Evolutionary conservation across 2,888 invertebrate species (phyloP).

Genomic region (Chalcis sispes): DNA sequence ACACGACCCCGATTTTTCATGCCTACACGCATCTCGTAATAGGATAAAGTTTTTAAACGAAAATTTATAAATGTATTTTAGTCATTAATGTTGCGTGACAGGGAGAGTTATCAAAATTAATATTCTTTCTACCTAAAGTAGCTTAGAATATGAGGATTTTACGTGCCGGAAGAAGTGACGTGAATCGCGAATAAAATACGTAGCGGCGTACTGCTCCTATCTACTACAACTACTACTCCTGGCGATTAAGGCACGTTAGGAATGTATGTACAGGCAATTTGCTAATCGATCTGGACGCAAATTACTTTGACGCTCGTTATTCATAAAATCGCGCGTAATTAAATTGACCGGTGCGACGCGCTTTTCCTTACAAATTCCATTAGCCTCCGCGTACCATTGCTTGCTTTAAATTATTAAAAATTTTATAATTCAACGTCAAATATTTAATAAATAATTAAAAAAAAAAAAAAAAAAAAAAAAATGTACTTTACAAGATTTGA

Average conservation of each 20-base stretch:
- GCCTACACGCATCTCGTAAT: too few relatives aligned
- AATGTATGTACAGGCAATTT: slow-evolving; percentile 36
- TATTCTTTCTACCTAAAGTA: neutral
- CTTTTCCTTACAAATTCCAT: too few relatives aligned
- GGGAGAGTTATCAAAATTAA: slow-evolving; percentile 11
- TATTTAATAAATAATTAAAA: too few relatives aligned
- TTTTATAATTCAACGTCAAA: too few relatives aligned
- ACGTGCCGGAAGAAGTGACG: slow-evolving; percentile 28
- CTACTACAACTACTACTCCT: neutral
- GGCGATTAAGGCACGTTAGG: neutral
- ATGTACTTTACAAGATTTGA: too few relatives aligned
- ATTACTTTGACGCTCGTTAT: slow-evolving; percentile 33
- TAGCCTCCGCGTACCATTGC: too few relatives aligned
- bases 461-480: too few relatives aligned
- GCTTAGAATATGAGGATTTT: slow-evolving; percentile 22
- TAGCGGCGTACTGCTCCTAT: too few relatives aligned
- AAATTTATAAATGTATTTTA: too few relatives aligned
- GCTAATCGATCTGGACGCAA: slow-evolving; percentile 42
- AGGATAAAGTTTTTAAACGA: too few relatives aligned
- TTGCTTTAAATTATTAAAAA: too few relatives aligned
- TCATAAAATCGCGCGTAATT: slow-evolving; percentile 44
- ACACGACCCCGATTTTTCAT: too few relatives aligned
- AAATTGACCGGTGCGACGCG: neutral
- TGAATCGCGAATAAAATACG: slow-evolving; percentile 31
- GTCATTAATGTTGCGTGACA: slow-evolving; percentile 6